A percentile compares a stretch with the other conserved stretches of the same genome.
These are phyloP conservation scores for Rhincodon typus DNA, from an alignment of 2,797 vertebrate species.

Conservation along the genomic window DNA sequence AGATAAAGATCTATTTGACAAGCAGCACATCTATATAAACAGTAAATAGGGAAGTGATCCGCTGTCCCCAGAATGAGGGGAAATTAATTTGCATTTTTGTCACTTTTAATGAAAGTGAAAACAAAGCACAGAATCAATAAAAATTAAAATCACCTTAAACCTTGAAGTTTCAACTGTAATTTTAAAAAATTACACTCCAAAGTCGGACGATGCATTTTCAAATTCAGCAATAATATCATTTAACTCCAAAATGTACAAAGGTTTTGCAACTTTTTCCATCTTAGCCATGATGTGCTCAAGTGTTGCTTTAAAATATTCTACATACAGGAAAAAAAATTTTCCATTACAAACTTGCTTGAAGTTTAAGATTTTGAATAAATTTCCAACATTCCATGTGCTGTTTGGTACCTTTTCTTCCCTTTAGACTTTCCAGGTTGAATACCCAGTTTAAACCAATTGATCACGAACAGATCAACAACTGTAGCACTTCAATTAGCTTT, in stretches of 20 bases:
- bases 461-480: background rate
- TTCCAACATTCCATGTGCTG: background rate
- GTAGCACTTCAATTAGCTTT: background rate
- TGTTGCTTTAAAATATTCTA: background rate
- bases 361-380: background rate
- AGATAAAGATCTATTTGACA: background rate
- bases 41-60: slow-evolving; percentile 11
- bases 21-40: background rate
- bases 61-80: background rate
- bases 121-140: background rate
- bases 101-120: background rate
- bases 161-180: background rate
- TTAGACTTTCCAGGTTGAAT: background rate
- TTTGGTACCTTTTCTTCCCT: background rate
- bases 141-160: background rate
- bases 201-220: background rate
- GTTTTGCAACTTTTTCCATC: background rate
- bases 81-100: background rate
- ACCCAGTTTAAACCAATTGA: background rate
- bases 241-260: background rate
- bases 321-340: background rate
- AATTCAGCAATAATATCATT: background rate
- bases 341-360: background rate
- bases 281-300: background rate
- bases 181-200: background rate